Evolutionary conservation across 2,113 vertebrate genomes (phyloP), one percentile per base, ranked within the genome.

Genomic region (Pseudorhombus dupliciocellatus): DNA sequence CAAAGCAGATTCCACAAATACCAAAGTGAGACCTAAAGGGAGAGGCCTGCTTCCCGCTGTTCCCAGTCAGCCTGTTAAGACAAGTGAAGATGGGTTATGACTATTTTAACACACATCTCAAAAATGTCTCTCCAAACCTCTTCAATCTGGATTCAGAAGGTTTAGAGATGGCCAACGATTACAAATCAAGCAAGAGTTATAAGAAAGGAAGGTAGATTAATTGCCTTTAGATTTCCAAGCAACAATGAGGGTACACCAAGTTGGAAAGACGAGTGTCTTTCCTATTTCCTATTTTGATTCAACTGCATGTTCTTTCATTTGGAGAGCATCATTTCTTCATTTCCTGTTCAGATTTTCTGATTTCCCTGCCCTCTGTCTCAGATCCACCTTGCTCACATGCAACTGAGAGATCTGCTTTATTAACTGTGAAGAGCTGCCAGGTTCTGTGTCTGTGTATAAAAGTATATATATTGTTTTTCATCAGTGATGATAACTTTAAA

Each of bases 1-100:
- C 88, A 91, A 87, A 87, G 89, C 85, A 92, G 88, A 94, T 94
- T 94, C 93, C 92, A 89, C 84, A 92, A 93, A 94, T 94, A 93
- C 93, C 93, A 93, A 77, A 92, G 86, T 84, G 83, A 74, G 92
- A 84, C 84, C 74, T 86, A 80, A 81, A 84, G 87, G 85, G 87
- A 89, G 84, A 87, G 84, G 83, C 77, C 54, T 63, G 46, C 51
- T 81, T 84, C 82, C 87, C 37, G 51, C 68, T 73, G 79, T 58
- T 83, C 70, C 77, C 59, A 79, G 82, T 73, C 80, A 66, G 75
- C 65, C 80, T 84, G 70, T 91, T 81, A 88, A 72, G 83, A 83
- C 80, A 85, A 87, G 74, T 55, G 57, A 75, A 73, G 18, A 75
- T 63, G 42, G 66, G 76, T 79, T 72, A 34, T 61, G 60, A 54